Base-by-base conservation (phyloP, 2,797 vertebrate species). In the Microctenopoma steveboyesi region DNA sequence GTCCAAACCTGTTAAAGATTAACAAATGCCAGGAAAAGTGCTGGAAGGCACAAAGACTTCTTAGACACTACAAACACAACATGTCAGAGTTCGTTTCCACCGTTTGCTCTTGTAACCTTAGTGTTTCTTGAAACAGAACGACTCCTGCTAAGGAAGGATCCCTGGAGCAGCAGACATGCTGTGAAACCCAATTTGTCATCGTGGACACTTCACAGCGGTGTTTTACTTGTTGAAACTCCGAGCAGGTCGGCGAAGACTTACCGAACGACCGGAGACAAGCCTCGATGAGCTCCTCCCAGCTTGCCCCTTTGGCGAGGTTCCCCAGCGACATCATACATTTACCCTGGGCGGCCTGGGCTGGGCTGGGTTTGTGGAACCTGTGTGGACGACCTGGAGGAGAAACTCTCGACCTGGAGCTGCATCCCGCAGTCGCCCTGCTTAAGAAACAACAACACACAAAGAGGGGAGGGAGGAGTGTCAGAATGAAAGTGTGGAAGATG, bases 231-330 rank as follows among this genome's bases (percentile, higher is more conserved):
- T 12, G 53, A 30, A 60, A 62, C 16, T 45, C 25, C 67, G 51
- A 11, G 14, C 28, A 12, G 53, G 22, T 72, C 65, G 39, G 49
- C 30, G 1, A 46, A 47, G 69, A 95, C 97, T 97, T 91, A 99
- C 97, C 97, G 25, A 99, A 98, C 68, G 92, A 94, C 56, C 97
- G 95, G 88, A 99, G 91, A 72, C 97, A 98, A 82, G 95, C 93
- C 82, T 98, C 96, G 83, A 99, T 95, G 70, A 99, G 95, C 78
- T 97, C 96, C 82, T 98, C 96, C 93, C 97, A 93, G 90, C 93
- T 97, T 52, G 94, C 95, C 73, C 96, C 97, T 80, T 98, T 98
- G 85, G 94, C 91, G 47, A 97, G 90, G 69, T 94, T 95, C 68
- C 97, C 97, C 88, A 96, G 78, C 0, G 96, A 91, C 91, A 96